Percentiles rank a stretch among this genome's conserved stretches.
Evolutionary conservation across 2,113 vertebrate genomes (phyloP).

Genomic region (Pangasianodon hypophthalmus): DNA sequence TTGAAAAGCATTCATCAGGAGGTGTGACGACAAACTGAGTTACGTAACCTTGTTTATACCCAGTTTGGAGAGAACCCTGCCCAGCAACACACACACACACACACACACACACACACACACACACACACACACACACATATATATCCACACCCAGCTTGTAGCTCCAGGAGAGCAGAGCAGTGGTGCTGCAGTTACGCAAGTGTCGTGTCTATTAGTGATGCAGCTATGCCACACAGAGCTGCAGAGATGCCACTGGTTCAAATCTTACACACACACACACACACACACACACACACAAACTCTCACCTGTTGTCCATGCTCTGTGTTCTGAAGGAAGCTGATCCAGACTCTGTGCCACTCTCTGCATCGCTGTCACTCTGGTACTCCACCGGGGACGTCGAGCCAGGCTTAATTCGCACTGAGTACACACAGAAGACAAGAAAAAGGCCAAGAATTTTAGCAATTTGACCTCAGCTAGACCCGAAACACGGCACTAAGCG

Average conservation of each 20-base stretch:
- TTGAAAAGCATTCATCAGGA: conserved; percentile 57
- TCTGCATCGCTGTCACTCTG: conserved; percentile 79
- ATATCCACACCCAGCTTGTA: conserved; percentile 46
- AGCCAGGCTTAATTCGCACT: conserved; percentile 79
- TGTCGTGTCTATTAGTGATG: conserved; percentile 34
- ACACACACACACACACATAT: conserved; percentile 54
- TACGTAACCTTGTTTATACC: conserved; percentile 75
- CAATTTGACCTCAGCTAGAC: background rate
- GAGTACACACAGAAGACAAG: background rate
- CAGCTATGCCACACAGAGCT: conserved; percentile 15
- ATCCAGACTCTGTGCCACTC: conserved; percentile 75
- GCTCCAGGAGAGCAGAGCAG: conserved; percentile 39
- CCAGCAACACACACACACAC: conserved; percentile 65
- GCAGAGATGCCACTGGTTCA: conserved; percentile 10
- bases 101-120: conserved; percentile 54
- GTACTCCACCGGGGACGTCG: conserved; percentile 76
- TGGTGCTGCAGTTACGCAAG: conserved; percentile 49
- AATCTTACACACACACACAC: background rate
- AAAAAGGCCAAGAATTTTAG: conserved; percentile 9
- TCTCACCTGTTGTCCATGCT: conserved; percentile 72
- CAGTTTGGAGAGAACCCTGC: conserved; percentile 66
- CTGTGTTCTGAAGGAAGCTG: conserved; percentile 72
- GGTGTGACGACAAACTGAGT: conserved; percentile 67
- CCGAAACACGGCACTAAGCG: background rate
- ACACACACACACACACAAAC: conserved; percentile 8